Evolutionary conservation across 1,140 invertebrate genomes (phyloP), one percentile per base, ranked within the genome.

Genomic region (Polyergus mexicanus): DNA sequence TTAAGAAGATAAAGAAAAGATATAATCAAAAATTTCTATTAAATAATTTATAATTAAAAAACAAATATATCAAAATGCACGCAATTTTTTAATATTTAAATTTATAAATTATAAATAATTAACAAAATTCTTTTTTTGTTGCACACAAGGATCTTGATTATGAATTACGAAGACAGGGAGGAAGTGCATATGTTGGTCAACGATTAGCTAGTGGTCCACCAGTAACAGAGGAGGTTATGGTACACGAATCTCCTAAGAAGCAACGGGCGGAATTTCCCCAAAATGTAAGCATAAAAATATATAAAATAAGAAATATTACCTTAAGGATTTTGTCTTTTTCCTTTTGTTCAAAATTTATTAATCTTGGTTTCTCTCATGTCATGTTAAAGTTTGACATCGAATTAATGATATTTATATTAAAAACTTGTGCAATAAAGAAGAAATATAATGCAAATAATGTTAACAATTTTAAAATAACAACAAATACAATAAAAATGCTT

Each of bases 181-280:
- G 97, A 51, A 98, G 97, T 96, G 97, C 97, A 78, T 97, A 98
- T 95, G 96, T 98, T 91, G 97, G 98, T 91, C 96, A 98, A 95
- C 94, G 97, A 93, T 92, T 98, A 92, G 96, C 97, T 11, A 96
- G 97, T 91, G 97, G 96, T 90, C 95, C 92, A 85, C 95, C 86
- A 91, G 95, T 90, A 80, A 89, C 91, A 22, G 88, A 94, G 63
- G 93, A 96, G 92, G 93, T 95, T 87, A 90, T 96, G 93, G 92
- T 95, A 84, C 91, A 96, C 81, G 94, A 95, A 90, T 95, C 94
- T 86, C 94, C 94, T 32, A 95, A 95, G 60, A 95, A 95, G 69
- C 94, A 95, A 77, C 93, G 92, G 87, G 28, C 89, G 0, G 94
- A 95, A 47, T 94, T 89, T 74, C 86, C 88, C 7, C 93, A 93